These are phyloP conservation scores for Leptura quadrifasciata DNA, from an alignment of 2,888 invertebrate species.

Conservation along the genomic window DNA sequence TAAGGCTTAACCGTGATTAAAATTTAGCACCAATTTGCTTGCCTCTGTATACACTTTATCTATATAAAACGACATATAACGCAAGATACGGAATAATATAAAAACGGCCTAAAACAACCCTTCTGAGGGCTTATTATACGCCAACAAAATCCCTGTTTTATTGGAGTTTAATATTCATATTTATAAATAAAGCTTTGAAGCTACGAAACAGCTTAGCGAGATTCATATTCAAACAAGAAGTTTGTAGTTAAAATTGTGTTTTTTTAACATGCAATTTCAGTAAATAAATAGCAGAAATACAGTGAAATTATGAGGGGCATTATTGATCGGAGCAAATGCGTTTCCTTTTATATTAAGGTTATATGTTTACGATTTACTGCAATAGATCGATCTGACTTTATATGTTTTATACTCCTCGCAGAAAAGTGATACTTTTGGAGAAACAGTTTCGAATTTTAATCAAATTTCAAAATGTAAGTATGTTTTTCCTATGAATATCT, in stretches of 20 bases:
- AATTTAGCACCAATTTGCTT: neutral
- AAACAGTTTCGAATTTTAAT: too few species aligned
- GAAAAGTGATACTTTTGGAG: too few species aligned
- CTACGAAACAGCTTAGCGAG: conserved; percentile 3
- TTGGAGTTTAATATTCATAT: conserved; percentile 7
- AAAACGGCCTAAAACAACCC: conserved; percentile 6
- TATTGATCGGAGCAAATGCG: neutral
- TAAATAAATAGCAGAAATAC: neutral
- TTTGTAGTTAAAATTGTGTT: neutral
- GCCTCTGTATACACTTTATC: neutral
- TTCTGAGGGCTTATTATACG: neutral
- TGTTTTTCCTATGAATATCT: too few species aligned
- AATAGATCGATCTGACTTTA: too few species aligned
- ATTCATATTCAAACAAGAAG: neutral
- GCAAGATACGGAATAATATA: neutral
- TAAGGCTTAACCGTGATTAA: conserved; percentile 3
- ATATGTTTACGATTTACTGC: neutral
- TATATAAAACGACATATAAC: neutral
- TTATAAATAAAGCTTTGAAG: conserved; percentile 4
- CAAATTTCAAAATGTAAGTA: too few species aligned
- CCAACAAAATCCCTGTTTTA: conserved; percentile 7
- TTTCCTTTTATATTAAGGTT: neutral
- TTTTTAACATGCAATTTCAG: neutral
- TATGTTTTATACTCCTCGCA: too few species aligned
- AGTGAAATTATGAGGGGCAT: neutral